Percentiles rank a stretch among this genome's conserved stretches.
Evolutionary conservation across 2,888 invertebrate genomes (phyloP).

Genomic region (Dasypolia templi): DNA sequence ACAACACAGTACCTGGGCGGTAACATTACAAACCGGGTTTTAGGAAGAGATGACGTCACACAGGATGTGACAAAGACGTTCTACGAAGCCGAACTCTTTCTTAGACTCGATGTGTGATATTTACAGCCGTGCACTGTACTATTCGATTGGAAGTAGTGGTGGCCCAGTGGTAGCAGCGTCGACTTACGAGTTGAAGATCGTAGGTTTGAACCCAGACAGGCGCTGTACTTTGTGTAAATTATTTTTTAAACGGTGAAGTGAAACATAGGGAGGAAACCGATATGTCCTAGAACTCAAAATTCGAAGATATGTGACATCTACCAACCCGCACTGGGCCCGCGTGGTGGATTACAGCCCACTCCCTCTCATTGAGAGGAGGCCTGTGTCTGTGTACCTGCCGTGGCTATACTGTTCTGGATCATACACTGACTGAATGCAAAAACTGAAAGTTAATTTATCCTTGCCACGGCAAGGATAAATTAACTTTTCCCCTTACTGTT

Average conservation of each 20-base stretch:
- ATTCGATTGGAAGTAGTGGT: neutral
- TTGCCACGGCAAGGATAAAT: too few species aligned
- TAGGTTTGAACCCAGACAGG: neutral
- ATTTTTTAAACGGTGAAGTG: neutral
- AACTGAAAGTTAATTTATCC: too few species aligned
- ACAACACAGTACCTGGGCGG: neutral
- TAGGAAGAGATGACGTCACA: neutral
- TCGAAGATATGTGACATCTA: neutral
- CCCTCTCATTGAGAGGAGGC: neutral
- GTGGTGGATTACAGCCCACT: neutral
- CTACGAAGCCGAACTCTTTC: neutral
- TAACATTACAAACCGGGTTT: neutral
- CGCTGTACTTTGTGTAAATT: neutral
- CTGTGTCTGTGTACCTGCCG: neutral
- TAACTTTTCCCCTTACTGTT: conserved; percentile 29
- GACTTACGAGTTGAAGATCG: neutral
- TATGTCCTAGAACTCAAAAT: neutral
- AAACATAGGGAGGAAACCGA: neutral
- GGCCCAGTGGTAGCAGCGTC: neutral
- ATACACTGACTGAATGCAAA: neutral
- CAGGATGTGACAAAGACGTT: neutral
- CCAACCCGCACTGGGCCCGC: neutral
- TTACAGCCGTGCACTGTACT: neutral
- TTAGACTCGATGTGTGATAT: neutral
- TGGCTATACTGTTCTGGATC: too few species aligned